Percentiles rank a stretch among this genome's conserved stretches.
Evolutionary conservation across 2,113 vertebrate species (phyloP).

Genomic region (Orycteropus afer): DNA sequence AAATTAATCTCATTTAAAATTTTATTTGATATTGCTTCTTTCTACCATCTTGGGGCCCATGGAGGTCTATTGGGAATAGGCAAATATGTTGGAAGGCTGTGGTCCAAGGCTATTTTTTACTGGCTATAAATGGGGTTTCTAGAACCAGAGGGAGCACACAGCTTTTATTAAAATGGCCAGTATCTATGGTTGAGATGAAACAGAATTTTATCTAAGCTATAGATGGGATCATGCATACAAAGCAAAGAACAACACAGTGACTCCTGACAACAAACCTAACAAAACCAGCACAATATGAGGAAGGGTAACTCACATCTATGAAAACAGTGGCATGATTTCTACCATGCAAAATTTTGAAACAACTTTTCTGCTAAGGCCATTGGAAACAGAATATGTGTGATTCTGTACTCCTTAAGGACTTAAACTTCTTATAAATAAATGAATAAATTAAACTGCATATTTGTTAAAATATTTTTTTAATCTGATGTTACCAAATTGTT

Average conservation of each 20-base stretch:
- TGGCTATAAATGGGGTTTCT: neutral
- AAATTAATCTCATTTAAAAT: slow-evolving; percentile 36
- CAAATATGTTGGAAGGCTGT: neutral
- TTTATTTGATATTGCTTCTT: neutral
- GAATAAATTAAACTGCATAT: too few species aligned
- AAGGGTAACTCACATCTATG: neutral
- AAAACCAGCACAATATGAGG: neutral
- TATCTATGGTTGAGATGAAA: neutral
- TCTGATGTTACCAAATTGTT: neutral
- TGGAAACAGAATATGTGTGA: neutral
- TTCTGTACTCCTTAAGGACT: too few species aligned
- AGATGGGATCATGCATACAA: too few species aligned
- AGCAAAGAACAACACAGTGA: neutral
- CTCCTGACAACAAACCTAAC: neutral
- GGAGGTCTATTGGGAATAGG: neutral
- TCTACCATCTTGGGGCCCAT: neutral
- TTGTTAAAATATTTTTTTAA: too few species aligned
- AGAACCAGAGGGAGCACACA: neutral
- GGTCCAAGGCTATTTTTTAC: neutral
- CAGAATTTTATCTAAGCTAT: neutral
- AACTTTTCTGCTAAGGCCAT: neutral
- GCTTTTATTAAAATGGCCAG: neutral
- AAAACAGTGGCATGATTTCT: too few species aligned
- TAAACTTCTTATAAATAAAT: too few species aligned
- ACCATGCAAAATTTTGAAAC: too few species aligned